Evolutionary conservation across 64 coral and sea anemone genomes (phyloP), one percentile per base, ranked within the genome.

Genomic region (Pocillopora damicornis): DNA sequence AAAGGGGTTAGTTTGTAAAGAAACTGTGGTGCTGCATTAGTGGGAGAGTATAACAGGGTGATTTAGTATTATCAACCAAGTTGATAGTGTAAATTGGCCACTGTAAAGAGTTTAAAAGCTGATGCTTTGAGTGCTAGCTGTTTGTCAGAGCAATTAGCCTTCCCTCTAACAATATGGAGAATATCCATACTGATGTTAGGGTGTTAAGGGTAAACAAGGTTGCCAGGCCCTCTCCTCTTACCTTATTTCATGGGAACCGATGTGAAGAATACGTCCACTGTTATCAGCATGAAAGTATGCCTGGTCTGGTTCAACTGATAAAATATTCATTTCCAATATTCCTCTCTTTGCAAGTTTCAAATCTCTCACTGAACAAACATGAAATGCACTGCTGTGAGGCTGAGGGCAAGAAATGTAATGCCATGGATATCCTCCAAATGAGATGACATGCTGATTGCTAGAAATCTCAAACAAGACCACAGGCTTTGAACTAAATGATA

Each of bases 351-450:
- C 94, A 18, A 79, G 75, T 20, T 34, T 67, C 35, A 89, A 82
- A 18, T 87, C 80, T 74, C 88, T 87, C 13, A 97, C 61, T 45
- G 88, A 76, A 63, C 51, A 38, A 13, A 97, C 91, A 76, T 97
- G 87, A 79, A 97, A 97, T 2, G 90, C 88, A 90, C 88, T 79
- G 58, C 51, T 87, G 11, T 66, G 72, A 3, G 73, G 60, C 59
- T 82, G 86, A 14, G 91, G 88, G 74, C 91, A 81, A 59, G 69
- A 59, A 23, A 97, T 93, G 9, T 87, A 97, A 88, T 97, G 94
- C 94, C 94, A 93, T 18, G 94, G 94, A 25, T 88, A 83, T 15
- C 91, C 94, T 1, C 94, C 94, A 88, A 97, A 97, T 37, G 91
- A 97, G 81, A 97, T 86, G 25, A 93, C 86, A 84, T 97, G 91